phyloP scores from a whole-genome alignment of 2,113 vertebrate genomes.

The Macrotus californicus region DNA sequence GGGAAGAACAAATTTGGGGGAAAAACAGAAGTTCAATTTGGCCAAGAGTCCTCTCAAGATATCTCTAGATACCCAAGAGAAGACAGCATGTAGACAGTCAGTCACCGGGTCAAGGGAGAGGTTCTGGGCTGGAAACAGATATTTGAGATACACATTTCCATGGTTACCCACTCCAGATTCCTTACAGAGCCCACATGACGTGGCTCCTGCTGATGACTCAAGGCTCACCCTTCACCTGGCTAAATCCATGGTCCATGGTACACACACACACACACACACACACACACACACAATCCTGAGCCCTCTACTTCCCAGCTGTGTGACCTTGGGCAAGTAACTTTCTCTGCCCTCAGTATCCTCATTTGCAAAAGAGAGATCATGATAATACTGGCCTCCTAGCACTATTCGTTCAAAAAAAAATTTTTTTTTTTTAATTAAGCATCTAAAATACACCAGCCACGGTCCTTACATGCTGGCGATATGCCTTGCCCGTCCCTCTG shows the following conservation, averaged over 20 bases:
- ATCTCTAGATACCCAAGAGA: not conserved
- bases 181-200: not conserved
- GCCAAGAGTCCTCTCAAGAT: not conserved
- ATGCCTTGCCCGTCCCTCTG: too few relatives aligned
- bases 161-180: not conserved
- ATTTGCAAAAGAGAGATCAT: not conserved
- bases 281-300: not conserved
- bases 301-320: not conserved
- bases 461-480: not conserved
- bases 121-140: not conserved
- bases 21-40: not conserved
- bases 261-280: too few relatives aligned
- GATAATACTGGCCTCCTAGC: not conserved
- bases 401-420: not conserved
- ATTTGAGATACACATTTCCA: not conserved
- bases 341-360: not conserved
- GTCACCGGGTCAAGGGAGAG: not conserved
- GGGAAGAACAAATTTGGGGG: not conserved
- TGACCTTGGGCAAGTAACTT: not conserved
- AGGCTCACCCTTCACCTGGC: not conserved
- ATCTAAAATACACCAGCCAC: not conserved
- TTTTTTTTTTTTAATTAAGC: not conserved
- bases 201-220: not conserved
- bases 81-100: not conserved
- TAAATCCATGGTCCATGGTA: not conserved